Evolutionary conservation across 2,888 invertebrate species (phyloP).

Genomic region (Himalopsyche japonica): DNA sequence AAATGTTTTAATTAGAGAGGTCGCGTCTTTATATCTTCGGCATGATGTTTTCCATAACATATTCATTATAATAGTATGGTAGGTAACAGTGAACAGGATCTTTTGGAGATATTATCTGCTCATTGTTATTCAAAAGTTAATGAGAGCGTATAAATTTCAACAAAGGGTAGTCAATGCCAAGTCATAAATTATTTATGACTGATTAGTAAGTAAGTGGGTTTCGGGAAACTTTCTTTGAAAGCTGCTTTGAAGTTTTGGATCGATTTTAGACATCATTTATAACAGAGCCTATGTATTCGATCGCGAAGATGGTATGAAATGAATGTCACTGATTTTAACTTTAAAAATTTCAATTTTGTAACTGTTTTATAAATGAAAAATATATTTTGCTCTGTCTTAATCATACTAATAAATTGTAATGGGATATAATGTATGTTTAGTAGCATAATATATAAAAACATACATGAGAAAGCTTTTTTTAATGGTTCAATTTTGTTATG

Average conservation of each 20-base stretch:
- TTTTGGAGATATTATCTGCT: slow-evolving; percentile 31
- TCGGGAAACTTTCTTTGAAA: not conserved
- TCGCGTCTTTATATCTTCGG: slow-evolving; percentile 31
- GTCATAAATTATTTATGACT: slow-evolving; percentile 41
- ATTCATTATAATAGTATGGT: slow-evolving; percentile 35
- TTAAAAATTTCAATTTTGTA: too few species aligned
- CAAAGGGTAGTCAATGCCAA: slow-evolving; percentile 38
- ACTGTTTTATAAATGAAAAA: too few species aligned
- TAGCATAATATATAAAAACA: too few species aligned
- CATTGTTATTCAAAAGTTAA: slow-evolving; percentile 39
- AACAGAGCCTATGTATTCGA: not conserved
- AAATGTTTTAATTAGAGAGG: slow-evolving; percentile 41
- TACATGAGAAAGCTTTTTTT: too few species aligned
- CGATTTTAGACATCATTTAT: not conserved
- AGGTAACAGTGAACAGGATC: slow-evolving; percentile 14
- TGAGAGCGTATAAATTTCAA: slow-evolving; percentile 38
- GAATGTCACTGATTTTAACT: too few species aligned
- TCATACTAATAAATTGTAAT: too few species aligned
- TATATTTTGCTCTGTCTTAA: too few species aligned
- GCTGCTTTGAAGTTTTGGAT: not conserved
- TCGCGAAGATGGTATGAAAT: too few species aligned
- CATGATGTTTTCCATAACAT: slow-evolving; percentile 35
- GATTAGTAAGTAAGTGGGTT: slow-evolving; percentile 27
- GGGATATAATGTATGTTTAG: too few species aligned
- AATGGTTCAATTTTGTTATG: too few species aligned